These are phyloP conservation scores for Tolypeutes matacus DNA, from an alignment of 2,797 vertebrate species.

Conservation along the genomic window DNA sequence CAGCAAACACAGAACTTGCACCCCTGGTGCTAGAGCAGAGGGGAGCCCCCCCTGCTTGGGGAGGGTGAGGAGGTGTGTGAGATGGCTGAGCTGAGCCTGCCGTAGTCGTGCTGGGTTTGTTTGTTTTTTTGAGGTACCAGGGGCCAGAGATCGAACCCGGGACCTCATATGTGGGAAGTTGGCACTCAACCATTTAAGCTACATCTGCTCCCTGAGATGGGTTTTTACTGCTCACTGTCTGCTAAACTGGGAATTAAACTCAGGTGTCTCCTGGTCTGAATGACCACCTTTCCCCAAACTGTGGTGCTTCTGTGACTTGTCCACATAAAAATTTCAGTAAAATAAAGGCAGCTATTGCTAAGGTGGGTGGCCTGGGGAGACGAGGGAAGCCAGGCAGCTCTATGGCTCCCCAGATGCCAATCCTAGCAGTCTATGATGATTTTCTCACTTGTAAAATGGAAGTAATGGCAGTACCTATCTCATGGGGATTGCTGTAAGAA, in stretches of 20 bases:
- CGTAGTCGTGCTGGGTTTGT: not conserved
- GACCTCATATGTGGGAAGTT: no score
- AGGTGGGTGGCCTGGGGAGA: not conserved
- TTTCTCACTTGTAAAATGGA: conserved; percentile 26
- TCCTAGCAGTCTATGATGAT: not conserved
- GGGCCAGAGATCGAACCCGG: no score
- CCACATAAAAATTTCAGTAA: not conserved
- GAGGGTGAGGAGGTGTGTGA: not conserved
- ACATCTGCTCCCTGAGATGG: not conserved
- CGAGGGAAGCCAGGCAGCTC: not conserved
- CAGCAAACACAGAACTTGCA: not conserved
- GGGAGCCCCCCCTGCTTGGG: not conserved
- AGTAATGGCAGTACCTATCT: not conserved
- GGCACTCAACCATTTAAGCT: no score
- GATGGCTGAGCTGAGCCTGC: not conserved
- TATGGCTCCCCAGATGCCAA: conserved; percentile 16
- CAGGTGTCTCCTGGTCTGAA: not conserved
- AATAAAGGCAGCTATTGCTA: conserved; percentile 1
- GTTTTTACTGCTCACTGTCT: conserved; percentile 15
- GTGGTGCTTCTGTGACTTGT: not conserved
- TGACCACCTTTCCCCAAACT: not conserved
- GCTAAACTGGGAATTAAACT: not conserved
- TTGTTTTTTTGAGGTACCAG: no score
- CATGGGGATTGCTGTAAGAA: not conserved
- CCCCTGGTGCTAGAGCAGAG: not conserved